Evolutionary conservation across 2,888 invertebrate species (phyloP).

Genomic region (Apotomis turbidana): DNA sequence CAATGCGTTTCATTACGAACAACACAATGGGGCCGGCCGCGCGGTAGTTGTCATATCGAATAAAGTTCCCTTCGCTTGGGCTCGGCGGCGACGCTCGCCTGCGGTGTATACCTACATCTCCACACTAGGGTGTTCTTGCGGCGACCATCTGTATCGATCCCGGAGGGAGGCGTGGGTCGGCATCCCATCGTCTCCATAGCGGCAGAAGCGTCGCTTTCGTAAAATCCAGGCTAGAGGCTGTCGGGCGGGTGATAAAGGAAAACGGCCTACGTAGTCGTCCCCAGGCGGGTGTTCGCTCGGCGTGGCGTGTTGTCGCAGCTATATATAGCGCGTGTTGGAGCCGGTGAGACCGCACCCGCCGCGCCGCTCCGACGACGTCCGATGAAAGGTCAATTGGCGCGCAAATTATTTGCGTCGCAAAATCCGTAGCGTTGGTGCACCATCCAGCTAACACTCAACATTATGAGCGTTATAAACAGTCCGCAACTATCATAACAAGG

Average conservation of each 20-base stretch:
- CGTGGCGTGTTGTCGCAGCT: constrained; percentile 77
- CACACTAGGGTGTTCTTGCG: constrained; percentile 71
- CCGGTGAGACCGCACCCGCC: constrained; percentile 73
- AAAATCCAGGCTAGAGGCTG: constrained; percentile 79
- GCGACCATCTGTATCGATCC: constrained; percentile 81
- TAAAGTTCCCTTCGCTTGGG: constrained; percentile 54
- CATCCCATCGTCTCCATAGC: constrained; percentile 75
- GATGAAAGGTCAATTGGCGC: constrained; percentile 84
- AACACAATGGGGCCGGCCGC: constrained; percentile 37
- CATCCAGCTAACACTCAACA: constrained; percentile 50
- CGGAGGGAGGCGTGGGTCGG: constrained; percentile 79
- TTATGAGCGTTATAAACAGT: constrained; percentile 10
- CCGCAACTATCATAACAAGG: constrained; percentile 3
- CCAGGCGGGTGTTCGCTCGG: constrained; percentile 74
- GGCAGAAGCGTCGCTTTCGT: constrained; percentile 73
- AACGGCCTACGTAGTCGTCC: constrained; percentile 80
- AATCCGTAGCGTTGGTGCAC: constrained; percentile 72
- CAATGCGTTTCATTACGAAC: constrained; percentile 5
- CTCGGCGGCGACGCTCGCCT: constrained; percentile 41
- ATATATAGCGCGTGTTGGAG: constrained; percentile 81
- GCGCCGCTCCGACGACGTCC: constrained; percentile 69
- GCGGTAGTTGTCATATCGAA: constrained; percentile 48
- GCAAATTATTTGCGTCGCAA: constrained; percentile 84
- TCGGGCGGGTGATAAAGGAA: constrained; percentile 80
- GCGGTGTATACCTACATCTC: constrained; percentile 57